Evolutionary conservation across 2,888 invertebrate genomes (phyloP), one percentile per base, ranked within the genome.

Genomic region (Cremastobaeus sp.): DNA sequence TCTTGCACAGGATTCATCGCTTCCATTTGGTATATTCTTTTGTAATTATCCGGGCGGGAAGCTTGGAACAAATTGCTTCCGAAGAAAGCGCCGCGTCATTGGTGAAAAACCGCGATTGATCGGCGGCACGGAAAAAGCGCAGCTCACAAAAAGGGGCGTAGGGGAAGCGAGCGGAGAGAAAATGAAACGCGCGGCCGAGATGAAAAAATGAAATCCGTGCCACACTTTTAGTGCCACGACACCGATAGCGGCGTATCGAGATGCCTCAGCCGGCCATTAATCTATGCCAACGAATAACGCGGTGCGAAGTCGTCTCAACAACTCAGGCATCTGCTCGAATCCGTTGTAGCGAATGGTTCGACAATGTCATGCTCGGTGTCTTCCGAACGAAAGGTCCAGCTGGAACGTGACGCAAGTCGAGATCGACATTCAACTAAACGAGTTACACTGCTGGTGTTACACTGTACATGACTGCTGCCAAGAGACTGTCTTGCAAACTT

Each of bases 381-480:
- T 71, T 12, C 48, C 30, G 35, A 25, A 41, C 47, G 37, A 45
- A 47, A 52, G 65, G 65, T 47, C 57, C 52, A 55, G 34, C 59
- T 35, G 71, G 14, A 52, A 52, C 71, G 64, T 41, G 57, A 64
- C 43, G 34, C 41, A 57, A 57, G 65, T 65, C 50, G 57, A 52
- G 64, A 65, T 65, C 50, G 54, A 65, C 71, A 48, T 57, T 57
- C 50, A 57, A 47, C 55, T 50, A 68, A 65, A 60, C 59, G 71
- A 65, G 57, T 54, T 45, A 43, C 65, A 41, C 72, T 52, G 50
- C 64, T 41, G 50, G 64, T 62, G 64, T 64, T 64, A 57, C 64
- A 28, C 64, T 28, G 37, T 55, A 64, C 55, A 64, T 64, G 71
- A 71, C 55, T 35, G 57, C 64, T 64, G 71, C 57, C 62, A 64